Evolutionary conservation across 2,797 vertebrate species (phyloP).

Genomic region (Ciconia nigra): DNA sequence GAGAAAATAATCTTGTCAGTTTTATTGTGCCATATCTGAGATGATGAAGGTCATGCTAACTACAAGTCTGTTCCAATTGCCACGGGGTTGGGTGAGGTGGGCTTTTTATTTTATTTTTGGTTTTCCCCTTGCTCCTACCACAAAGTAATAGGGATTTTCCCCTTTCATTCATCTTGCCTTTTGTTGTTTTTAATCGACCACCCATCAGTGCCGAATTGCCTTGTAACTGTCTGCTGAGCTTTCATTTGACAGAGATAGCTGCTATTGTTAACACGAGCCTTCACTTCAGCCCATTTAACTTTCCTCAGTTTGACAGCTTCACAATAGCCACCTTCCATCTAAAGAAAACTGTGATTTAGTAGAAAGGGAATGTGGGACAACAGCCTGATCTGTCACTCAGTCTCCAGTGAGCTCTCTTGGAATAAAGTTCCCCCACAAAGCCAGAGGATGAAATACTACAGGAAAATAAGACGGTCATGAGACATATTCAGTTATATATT

Average conservation of each 20-base stretch:
- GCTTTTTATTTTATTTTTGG: constrained; percentile 55
- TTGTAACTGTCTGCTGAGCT: constrained; percentile 72
- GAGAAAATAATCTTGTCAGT: constrained; percentile 41
- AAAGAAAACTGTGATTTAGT: constrained; percentile 78
- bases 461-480: constrained; percentile 34
- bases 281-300: constrained; percentile 75
- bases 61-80: constrained; percentile 34
- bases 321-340: constrained; percentile 75
- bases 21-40: constrained; percentile 31
- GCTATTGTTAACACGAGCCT: constrained; percentile 74
- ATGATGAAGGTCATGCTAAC: constrained; percentile 50
- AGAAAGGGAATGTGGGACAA: constrained; percentile 74
- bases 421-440: constrained; percentile 49
- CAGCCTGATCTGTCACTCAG: constrained; percentile 65
- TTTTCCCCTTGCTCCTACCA: constrained; percentile 19
- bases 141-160: constrained; percentile 49
- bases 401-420: constrained; percentile 65
- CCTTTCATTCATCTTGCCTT: constrained; percentile 66
- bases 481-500: constrained; percentile 4
- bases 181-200: constrained; percentile 75
- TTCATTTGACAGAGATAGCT: constrained; percentile 76
- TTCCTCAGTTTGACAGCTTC: constrained; percentile 76
- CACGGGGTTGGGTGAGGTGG: constrained; percentile 16
- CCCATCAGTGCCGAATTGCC: constrained; percentile 74
- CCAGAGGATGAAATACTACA: constrained; percentile 39